Evolutionary conservation across 2,797 vertebrate genomes (phyloP).

Genomic region (Poeciliopsis gracilis): DNA sequence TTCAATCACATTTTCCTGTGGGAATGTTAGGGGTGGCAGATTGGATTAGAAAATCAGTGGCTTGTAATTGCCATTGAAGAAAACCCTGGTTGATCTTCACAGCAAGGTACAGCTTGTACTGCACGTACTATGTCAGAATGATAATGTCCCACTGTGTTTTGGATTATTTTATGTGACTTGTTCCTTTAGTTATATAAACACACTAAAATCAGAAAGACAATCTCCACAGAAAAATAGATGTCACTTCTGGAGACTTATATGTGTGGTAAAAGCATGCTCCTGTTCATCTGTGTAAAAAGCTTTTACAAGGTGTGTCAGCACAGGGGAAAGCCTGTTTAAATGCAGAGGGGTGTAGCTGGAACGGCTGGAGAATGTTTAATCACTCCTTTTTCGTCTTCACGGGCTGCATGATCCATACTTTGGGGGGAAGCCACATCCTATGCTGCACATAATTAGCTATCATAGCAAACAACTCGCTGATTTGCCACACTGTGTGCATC

Average conservation of each 20-base stretch:
- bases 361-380: constrained; percentile 32
- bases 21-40: constrained; percentile 49
- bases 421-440: constrained; percentile 41
- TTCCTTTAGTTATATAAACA: constrained; percentile 13
- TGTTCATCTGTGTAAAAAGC: constrained; percentile 16
- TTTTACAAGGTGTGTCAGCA: constrained; percentile 23
- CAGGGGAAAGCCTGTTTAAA: constrained; percentile 38
- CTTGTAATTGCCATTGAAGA: constrained; percentile 53
- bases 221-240: neutral
- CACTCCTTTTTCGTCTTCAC: constrained; percentile 21
- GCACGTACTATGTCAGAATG: constrained; percentile 58
- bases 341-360: constrained; percentile 21
- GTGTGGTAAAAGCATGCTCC: constrained; percentile 10
- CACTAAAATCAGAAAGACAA: neutral
- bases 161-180: constrained; percentile 2
- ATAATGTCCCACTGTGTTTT: constrained; percentile 48
- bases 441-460: constrained; percentile 54
- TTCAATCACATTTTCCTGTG: constrained; percentile 35
- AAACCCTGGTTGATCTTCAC: constrained; percentile 63
- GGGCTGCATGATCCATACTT: constrained; percentile 27
- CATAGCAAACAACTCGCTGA: constrained; percentile 42
- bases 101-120: constrained; percentile 62
- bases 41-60: constrained; percentile 61
- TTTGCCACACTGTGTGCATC: constrained; percentile 40
- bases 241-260: constrained; percentile 1